Evolutionary conservation across 2,888 invertebrate genomes (phyloP).

Genomic region (Tipula unca): DNA sequence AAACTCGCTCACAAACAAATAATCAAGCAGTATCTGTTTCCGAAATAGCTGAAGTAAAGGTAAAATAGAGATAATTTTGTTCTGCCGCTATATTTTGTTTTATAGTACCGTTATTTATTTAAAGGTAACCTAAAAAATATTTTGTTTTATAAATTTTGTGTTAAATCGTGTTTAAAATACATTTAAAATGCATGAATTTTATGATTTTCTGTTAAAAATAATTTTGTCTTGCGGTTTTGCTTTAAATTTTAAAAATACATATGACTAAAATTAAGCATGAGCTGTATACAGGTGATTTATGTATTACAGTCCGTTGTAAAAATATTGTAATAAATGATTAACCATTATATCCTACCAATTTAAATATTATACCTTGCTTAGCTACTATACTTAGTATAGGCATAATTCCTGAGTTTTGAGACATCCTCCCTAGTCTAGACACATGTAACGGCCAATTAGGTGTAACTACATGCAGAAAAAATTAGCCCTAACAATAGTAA

Average conservation of each 20-base stretch:
- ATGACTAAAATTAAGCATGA: not conserved
- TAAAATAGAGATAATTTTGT: not conserved
- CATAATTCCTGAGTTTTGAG: no score
- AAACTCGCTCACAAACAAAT: constrained; percentile 38
- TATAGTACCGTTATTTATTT: not conserved
- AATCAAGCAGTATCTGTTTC: not conserved
- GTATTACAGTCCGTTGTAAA: not conserved
- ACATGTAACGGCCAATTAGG: no score
- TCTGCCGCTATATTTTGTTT: not conserved
- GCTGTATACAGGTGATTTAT: not conserved
- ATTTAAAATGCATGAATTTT: no score
- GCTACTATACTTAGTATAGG: no score
- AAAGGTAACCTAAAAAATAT: not conserved
- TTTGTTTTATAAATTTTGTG: no score
- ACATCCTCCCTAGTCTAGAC: no score
- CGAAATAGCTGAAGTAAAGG: not conserved
- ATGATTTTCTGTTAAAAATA: not conserved
- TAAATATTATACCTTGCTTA: no score
- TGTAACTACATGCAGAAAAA: no score
- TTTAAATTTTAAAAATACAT: not conserved
- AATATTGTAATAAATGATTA: no score
- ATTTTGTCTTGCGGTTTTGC: not conserved
- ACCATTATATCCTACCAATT: no score
- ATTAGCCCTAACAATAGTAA: no score
- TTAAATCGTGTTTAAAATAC: no score